Base-by-base conservation (phyloP, 1,140 invertebrate genomes). In the Heterodera schachtii region DNA sequence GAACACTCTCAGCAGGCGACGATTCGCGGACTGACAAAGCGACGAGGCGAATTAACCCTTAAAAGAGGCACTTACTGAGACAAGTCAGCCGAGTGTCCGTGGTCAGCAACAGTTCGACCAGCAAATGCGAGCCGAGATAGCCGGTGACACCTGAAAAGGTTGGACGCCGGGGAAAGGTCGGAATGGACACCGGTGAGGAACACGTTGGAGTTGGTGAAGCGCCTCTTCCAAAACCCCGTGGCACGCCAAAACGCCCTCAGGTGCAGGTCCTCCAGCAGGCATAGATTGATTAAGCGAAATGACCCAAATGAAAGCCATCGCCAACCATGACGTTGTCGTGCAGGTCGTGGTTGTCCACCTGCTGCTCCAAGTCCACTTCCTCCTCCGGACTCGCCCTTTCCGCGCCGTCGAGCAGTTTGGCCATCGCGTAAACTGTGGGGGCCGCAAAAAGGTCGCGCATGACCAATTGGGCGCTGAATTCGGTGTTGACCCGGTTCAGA, bases 171-270 rank as follows among this genome's bases (percentile, higher is more conserved):
- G 5, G 83, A 43, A 70, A 78, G 2, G 84, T 79, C 16, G 67
- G 66, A 13, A 11, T 5, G 57, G 13, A 11, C 57, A 43, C 86
- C 86, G 2, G 86, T 87, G 44, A 87, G 78, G 31, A 87, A 78
- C 52, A 87, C 76, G 71, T 82, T 86, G 19, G 86, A 78, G 21
- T 78, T 66, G 47, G 78, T 73, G 67, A 87, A 87, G 11, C 86
- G 86, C 43, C 90, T 90, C 47, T 86, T 86, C 74, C 90, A 89
- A 46, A 90, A 86, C 78, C 90, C 90, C n/a, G 89, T 90, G 47
- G 76, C 52, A 73, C 91, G 85, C 91, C 91, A 91, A 84, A 91
- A 91, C 1, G 91, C 91, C 73, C 91, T 86, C 43, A 91, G 84
- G 78, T 91, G 91, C 83, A 91, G 90, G 79, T 91, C 91, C 83